Conservation (phyloP, 2,113 vertebrate species). For the Nycticebus coucang region DNA sequence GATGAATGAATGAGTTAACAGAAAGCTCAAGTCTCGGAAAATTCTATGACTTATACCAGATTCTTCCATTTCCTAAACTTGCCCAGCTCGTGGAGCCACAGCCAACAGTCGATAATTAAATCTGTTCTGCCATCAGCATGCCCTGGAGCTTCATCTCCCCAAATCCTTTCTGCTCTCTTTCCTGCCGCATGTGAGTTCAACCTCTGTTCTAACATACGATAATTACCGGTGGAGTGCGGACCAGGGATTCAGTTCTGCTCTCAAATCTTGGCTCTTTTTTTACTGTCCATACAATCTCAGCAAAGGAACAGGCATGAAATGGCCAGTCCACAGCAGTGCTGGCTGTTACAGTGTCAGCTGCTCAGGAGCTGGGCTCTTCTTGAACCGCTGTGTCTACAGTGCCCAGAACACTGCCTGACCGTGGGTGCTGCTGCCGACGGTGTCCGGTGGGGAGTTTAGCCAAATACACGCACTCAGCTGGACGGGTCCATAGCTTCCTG, state of each 20-base stretch:
- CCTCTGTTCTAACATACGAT: no score
- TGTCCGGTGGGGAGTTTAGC: background rate
- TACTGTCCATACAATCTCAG: background rate
- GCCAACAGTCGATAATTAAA: background rate
- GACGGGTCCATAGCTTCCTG: background rate
- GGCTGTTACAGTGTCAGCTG: background rate
- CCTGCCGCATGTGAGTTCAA: background rate
- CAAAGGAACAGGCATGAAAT: background rate
- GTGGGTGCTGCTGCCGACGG: background rate
- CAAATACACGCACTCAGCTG: background rate
- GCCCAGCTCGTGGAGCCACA: background rate
- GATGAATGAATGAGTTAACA: background rate
- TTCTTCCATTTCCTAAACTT: background rate
- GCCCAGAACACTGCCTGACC: background rate
- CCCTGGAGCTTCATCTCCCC: background rate
- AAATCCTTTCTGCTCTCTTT: background rate
- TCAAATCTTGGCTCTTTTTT: background rate
- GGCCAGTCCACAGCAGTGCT: background rate
- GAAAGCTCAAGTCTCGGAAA: background rate
- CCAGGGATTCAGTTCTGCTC: background rate
- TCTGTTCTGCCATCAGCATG: background rate
- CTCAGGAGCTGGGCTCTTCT: background rate
- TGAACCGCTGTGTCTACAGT: background rate
- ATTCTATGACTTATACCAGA: background rate
- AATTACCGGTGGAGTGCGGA: background rate